Percentiles rank a stretch among this genome's conserved stretches.
These are phyloP conservation scores for Rotaria macrura DNA, from an alignment of 2,888 invertebrate genomes.

Conservation along the genomic window DNA sequence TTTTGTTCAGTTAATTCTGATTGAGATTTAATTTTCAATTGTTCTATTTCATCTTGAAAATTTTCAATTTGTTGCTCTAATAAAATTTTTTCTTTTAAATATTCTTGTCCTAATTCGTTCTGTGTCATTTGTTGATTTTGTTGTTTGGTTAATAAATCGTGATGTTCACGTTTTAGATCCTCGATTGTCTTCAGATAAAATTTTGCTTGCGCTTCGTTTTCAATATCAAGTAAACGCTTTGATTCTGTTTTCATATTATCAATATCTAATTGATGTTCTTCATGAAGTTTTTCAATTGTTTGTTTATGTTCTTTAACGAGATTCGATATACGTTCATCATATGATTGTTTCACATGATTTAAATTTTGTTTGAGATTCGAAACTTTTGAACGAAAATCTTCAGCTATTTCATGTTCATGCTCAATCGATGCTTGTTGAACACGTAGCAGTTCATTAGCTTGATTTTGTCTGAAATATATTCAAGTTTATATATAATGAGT, in stretches of 20 bases:
- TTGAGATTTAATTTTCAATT: slow-evolving; percentile 21
- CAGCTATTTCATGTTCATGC: slow-evolving; percentile 39
- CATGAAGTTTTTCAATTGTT: slow-evolving; percentile 39
- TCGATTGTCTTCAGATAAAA: neutral
- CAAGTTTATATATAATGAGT: too few species aligned
- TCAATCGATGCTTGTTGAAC: slow-evolving; percentile 40
- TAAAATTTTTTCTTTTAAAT: neutral
- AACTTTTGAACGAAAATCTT: slow-evolving; percentile 41
- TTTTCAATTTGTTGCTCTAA: slow-evolving; percentile 27
- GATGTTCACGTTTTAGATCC: neutral
- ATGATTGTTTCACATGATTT: slow-evolving; percentile 41
- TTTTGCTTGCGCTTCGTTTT: neutral
- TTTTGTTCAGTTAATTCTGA: neutral
- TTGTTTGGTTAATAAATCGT: neutral
- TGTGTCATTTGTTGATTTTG: neutral
- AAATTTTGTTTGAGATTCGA: slow-evolving; percentile 43
- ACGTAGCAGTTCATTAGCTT: slow-evolving; percentile 38
- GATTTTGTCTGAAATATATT: neutral
- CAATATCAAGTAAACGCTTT: neutral
- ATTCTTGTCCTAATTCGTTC: neutral
- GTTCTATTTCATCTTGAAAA: slow-evolving; percentile 18
- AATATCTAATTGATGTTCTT: slow-evolving; percentile 40
- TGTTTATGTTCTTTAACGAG: slow-evolving; percentile 40
- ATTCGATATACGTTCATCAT: slow-evolving; percentile 41
- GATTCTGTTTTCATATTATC: slow-evolving; percentile 37